Evolutionary conservation across 2,797 vertebrate species (phyloP), one percentile per base, ranked within the genome.

Genomic region (Triplophysa yarkandensis): DNA sequence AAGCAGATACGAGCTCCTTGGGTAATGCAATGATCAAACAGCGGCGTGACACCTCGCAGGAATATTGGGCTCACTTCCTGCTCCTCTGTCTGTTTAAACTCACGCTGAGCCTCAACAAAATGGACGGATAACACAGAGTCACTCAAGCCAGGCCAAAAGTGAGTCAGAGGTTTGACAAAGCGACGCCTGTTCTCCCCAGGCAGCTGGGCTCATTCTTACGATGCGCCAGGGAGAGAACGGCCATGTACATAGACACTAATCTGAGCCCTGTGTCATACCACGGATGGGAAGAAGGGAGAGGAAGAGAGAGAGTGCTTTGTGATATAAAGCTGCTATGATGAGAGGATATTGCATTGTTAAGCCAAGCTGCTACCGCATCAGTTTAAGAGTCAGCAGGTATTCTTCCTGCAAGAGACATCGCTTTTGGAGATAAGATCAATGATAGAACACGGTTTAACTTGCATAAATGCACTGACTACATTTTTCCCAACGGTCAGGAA

Each of bases 121-220:
- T 21, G 16, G 43, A 25, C 27, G 17, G 62, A 66, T 67, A 71
- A 71, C 71, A 79, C 68, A 76, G 68, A 66, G 52, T 55, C 57
- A 74, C 72, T 71, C 62, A 71, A 68, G 61, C 73, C 34, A 61
- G 46, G 54, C 60, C 61, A 34, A 70, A 70, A 58, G 48, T 46
- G 58, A 74, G 72, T 64, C 67, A 57, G 65, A 67, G 30, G 17
- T 25, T 54, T 50, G 19, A 80, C 73, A 80, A 76, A 76, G 78
- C 66, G n/a, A 46, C 0, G 62, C 57, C 57, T 76, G 74, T 80
- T 76, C 57, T 57, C 54, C 39, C 27, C 11, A 43, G 34, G 44
- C 78, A 76, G 78, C 78, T 80, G 78, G 68, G 69, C 55, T 72
- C 63, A 68, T 28, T 68, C 34, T 68, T 48, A 73, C 16, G 43